Conservation (phyloP, 30 jellyfish, hydroid and myxozoan species). For the Nemopilema nomurai region DNA sequence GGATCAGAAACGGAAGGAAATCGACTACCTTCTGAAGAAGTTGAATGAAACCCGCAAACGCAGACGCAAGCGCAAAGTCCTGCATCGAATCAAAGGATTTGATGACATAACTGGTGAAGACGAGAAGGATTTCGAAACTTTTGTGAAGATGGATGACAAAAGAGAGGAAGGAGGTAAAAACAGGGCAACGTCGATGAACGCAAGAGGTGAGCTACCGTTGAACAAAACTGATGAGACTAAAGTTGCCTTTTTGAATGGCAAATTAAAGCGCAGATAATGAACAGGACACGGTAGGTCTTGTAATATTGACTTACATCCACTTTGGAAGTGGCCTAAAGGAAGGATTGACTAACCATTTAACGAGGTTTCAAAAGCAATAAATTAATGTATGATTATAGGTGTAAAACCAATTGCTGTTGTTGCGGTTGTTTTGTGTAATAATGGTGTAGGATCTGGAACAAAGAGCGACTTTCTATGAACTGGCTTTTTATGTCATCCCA, state of each 20-base stretch:
- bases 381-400: too few relatives aligned
- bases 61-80: constrained; percentile 38
- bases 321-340: too few relatives aligned
- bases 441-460: too few relatives aligned
- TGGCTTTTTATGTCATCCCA: too few relatives aligned
- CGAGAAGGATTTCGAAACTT: constrained; percentile 11
- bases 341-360: too few relatives aligned
- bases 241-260: not conserved
- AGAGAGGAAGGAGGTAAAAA: not conserved
- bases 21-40: constrained; percentile 42
- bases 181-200: not conserved
- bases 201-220: not conserved
- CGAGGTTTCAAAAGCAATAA: too few relatives aligned
- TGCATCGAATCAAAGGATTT: constrained; percentile 3
- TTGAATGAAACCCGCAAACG: constrained; percentile 52
- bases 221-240: not conserved
- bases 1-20: constrained; percentile 51
- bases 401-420: too few relatives aligned
- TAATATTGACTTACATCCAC: too few relatives aligned
- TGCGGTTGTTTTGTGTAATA: too few relatives aligned
- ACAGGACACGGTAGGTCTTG: too few relatives aligned
- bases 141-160: constrained; percentile 4
- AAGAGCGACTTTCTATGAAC: too few relatives aligned
- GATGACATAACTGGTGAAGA: not conserved
- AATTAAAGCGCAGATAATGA: not conserved